phyloP scores from a whole-genome alignment of 2,113 vertebrate species.

The Pavo muticus region DNA sequence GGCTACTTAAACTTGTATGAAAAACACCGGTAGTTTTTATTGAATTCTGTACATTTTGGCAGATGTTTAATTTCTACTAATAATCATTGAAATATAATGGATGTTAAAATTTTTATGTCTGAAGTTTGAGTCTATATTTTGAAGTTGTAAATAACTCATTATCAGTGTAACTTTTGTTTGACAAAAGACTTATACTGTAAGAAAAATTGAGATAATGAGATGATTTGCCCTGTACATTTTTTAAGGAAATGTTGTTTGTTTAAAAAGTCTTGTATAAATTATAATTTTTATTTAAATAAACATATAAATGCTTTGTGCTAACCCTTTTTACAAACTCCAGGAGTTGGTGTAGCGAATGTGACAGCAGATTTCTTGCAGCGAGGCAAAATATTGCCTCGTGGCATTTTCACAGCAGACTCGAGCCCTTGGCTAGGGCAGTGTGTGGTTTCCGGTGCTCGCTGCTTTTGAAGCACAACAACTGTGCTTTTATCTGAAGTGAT shows the following conservation, averaged over 20 bases:
- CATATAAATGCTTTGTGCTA: slow-evolving; percentile 75
- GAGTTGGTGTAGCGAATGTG: neutral
- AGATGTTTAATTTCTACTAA: slow-evolving; percentile 71
- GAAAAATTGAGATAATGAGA: slow-evolving; percentile 72
- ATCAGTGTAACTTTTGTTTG: slow-evolving; percentile 73
- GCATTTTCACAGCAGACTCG: neutral
- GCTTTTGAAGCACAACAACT: neutral
- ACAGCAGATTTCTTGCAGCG: accelerated
- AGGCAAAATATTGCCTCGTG: neutral
- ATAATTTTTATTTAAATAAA: slow-evolving; percentile 88
- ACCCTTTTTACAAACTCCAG: neutral
- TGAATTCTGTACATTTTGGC: slow-evolving; percentile 68
- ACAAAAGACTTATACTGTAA: slow-evolving; percentile 72
- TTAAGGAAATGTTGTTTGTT: slow-evolving; percentile 81
- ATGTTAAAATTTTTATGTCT: slow-evolving; percentile 78
- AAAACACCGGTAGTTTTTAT: slow-evolving; percentile 69
- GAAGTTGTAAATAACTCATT: slow-evolving; percentile 78
- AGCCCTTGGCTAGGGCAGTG: accelerated
- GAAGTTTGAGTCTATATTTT: slow-evolving; percentile 77
- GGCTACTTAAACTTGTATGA: slow-evolving; percentile 59
- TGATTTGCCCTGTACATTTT: slow-evolving; percentile 77
- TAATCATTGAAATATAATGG: slow-evolving; percentile 71
- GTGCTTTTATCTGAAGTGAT: neutral
- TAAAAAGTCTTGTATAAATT: slow-evolving; percentile 87
- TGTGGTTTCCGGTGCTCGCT: neutral